Base-by-base conservation (phyloP, 2,113 vertebrate species). In the Dipodomys ordii region DNA sequence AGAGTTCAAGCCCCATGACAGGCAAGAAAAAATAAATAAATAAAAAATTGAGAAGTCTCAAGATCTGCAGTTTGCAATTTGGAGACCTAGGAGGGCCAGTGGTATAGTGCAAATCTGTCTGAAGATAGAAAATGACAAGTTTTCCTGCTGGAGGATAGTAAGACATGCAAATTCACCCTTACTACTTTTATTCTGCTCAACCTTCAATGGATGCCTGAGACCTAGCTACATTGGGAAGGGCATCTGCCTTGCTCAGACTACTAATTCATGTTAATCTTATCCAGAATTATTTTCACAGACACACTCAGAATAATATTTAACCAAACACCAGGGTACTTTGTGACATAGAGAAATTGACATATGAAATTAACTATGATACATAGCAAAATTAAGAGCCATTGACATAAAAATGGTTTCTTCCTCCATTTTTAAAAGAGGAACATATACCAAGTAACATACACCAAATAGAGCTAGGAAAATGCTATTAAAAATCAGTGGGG, bases 351-450 rank as follows among this genome's bases (percentile, higher is more conserved):
- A 87, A 27, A 18, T 57, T 87, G 49, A 35, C 6, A 72, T 2
- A 67, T 46, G 87, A 83, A 77, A 92, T 92, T 83, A 57, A 80
- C 39, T 19, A 27, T 60, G 30, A 71, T 12, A 87, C 27, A 65
- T 13, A 83, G 27, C 72, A 46, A 80, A 89, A 9, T 23, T 87
- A 78, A 79, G 57, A 73, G 44, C 25, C 25, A 87, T 39, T 12
- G 7, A 20, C 53, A 7, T 92, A 30, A 92, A 87, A 65, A 72
- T 81, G 19, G 49, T 39, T 7, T 39, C 23, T 27, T 32, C 11
- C 12, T 13, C 15, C 28, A 32, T 49, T 49, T 44, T 23, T 3
- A 57, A 68, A 60, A 62, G 69, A 46, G 57, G 53, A 60, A 62
- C 60, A 46, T 12, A 57, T 28, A 57, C 32, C 1, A 19, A 49